phyloP scores from a whole-genome alignment of 2,797 vertebrate genomes.

The Sebastes iracundus region DNA sequence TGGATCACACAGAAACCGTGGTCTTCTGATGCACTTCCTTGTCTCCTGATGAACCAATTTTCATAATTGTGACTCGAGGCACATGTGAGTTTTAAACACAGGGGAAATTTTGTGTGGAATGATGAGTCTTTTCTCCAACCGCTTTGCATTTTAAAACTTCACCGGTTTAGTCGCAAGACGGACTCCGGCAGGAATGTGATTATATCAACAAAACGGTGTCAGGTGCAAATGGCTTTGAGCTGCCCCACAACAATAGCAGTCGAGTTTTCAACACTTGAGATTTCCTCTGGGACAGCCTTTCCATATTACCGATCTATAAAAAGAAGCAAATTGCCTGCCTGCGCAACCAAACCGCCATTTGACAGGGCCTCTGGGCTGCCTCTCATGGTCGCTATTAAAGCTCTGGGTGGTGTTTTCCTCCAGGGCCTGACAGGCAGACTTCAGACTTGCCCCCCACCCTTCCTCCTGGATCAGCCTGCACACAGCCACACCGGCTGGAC shows the following conservation, averaged over 20 bases:
- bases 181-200: slow-evolving; percentile 70
- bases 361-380: slow-evolving; percentile 68
- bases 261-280: slow-evolving; percentile 77
- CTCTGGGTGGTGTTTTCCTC: slow-evolving; percentile 71
- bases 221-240: slow-evolving; percentile 81
- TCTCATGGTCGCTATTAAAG: slow-evolving; percentile 77
- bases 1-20: slow-evolving; percentile 66
- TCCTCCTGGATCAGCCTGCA: slow-evolving; percentile 30
- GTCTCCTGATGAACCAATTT: slow-evolving; percentile 58
- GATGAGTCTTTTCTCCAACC: slow-evolving; percentile 53
- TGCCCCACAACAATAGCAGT: slow-evolving; percentile 74
- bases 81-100: slow-evolving; percentile 52
- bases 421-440: slow-evolving; percentile 66
- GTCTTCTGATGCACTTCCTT: slow-evolving; percentile 46
- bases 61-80: slow-evolving; percentile 72
- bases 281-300: slow-evolving; percentile 71
- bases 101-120: slow-evolving; percentile 42
- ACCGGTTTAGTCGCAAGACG: slow-evolving; percentile 28
- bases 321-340: slow-evolving; percentile 77
- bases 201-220: slow-evolving; percentile 76
- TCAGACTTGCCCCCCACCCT: slow-evolving; percentile 57
- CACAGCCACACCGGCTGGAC: slow-evolving; percentile 9
- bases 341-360: slow-evolving; percentile 65
- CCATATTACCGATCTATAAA: slow-evolving; percentile 81
- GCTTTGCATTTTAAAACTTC: slow-evolving; percentile 67